Evolutionary conservation across 2,888 invertebrate species (phyloP).

Genomic region (Stegana nigrithorax): DNA sequence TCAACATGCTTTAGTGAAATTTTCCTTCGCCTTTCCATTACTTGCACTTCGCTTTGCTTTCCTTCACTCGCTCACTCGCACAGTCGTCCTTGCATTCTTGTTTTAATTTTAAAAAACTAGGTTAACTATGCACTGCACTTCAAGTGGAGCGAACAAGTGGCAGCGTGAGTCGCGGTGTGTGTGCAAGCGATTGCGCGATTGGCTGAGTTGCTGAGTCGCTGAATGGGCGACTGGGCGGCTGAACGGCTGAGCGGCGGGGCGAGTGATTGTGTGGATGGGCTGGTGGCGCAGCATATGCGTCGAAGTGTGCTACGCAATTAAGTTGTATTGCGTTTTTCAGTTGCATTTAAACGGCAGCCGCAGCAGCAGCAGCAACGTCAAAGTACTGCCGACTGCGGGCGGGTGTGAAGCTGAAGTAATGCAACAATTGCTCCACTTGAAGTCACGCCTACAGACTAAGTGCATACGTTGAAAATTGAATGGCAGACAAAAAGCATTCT

Average conservation of each 20-base stretch:
- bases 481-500: no score
- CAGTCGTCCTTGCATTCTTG: no score
- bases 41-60: not conserved
- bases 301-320: slow-evolving; percentile 8
- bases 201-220: slow-evolving; percentile 33
- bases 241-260: no score
- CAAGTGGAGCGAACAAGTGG: slow-evolving; percentile 13
- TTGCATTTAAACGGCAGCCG: not conserved
- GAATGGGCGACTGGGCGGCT: not conserved
- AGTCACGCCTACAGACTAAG: slow-evolving; percentile 9
- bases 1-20: slow-evolving; percentile 7
- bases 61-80: not conserved
- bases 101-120: not conserved
- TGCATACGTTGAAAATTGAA: no score
- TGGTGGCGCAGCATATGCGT: no score
- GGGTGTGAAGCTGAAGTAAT: no score
- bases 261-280: not conserved
- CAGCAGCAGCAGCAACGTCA: no score
- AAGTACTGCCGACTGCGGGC: no score
- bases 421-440: not conserved
- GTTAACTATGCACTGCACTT: slow-evolving; percentile 10
- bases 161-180: slow-evolving; percentile 49
- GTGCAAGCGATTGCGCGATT: slow-evolving; percentile 19
- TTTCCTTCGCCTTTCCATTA: not conserved
- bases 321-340: not conserved